phyloP scores from a whole-genome alignment of 1,140 invertebrate species.

The Pachypeltis micranthus region DNA sequence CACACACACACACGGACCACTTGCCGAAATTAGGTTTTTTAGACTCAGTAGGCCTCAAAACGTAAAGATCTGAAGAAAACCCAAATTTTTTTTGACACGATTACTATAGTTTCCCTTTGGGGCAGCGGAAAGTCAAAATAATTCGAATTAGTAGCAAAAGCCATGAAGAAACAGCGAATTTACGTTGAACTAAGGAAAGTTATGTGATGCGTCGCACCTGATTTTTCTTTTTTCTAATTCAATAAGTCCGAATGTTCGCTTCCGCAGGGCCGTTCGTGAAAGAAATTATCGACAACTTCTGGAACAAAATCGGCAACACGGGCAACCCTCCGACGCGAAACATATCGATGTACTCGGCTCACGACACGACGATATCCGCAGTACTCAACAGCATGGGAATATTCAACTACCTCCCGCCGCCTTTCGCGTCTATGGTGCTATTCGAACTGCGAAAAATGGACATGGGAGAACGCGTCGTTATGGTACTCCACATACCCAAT shows the following conservation, averaged over 20 bases:
- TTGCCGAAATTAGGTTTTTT: too few species aligned
- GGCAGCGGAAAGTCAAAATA: too few species aligned
- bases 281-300: slow-evolving; percentile 48
- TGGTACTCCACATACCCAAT: too few species aligned
- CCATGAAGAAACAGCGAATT: too few species aligned
- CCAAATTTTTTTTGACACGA: too few species aligned
- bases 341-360: slow-evolving; percentile 61
- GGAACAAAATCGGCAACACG: slow-evolving; percentile 34
- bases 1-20: not conserved
- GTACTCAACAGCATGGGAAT: slow-evolving; percentile 60
- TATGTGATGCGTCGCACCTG: too few species aligned
- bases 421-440: slow-evolving; percentile 63
- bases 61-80: too few species aligned
- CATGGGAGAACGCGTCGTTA: slow-evolving; percentile 35
- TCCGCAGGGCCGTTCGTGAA: slow-evolving; percentile 49
- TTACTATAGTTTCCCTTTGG: too few species aligned
- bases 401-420: slow-evolving; percentile 59
- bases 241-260: slow-evolving; percentile 19
- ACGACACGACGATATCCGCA: slow-evolving; percentile 71
- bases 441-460: slow-evolving; percentile 29
- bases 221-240: too few species aligned
- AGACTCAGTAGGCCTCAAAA: too few species aligned
- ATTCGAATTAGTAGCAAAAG: too few species aligned
- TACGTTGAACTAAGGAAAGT: too few species aligned
- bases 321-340: slow-evolving; percentile 45